A percentile compares a stretch with the other conserved stretches of the same genome.
Conservation (phyloP, 2,113 vertebrate genomes). For the human (Homo sapiens) region DNA sequence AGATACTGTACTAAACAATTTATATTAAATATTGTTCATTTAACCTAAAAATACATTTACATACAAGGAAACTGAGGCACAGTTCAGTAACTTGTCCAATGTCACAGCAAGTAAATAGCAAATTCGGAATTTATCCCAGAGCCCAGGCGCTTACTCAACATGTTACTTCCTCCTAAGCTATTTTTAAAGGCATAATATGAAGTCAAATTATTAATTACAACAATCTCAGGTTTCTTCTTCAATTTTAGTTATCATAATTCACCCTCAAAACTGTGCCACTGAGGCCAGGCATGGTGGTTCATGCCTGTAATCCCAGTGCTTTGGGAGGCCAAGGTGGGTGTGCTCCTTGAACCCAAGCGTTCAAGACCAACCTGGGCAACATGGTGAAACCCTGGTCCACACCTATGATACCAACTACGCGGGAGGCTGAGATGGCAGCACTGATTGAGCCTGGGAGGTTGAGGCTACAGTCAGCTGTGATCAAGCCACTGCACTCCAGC, state of each 20-base stretch:
- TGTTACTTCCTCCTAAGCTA: background rate
- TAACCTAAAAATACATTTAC: background rate
- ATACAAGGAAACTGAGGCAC: background rate
- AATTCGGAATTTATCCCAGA: background rate
- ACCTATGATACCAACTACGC: too few relatives aligned
- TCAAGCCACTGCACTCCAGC: too few relatives aligned
- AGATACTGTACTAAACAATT: background rate
- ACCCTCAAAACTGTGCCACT: background rate
- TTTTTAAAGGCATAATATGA: background rate
- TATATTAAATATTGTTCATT: background rate
- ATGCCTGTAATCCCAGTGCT: too few relatives aligned
- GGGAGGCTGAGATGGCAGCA: too few relatives aligned
- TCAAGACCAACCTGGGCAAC: too few relatives aligned
- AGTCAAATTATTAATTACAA: constrained; percentile 17
- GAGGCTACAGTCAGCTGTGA: too few relatives aligned
- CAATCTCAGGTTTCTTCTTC: constrained; percentile 6
- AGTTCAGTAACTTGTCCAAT: background rate
- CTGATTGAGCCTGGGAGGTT: too few relatives aligned
- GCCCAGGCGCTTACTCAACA: background rate
- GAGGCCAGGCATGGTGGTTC: too few relatives aligned
- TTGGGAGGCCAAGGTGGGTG: too few relatives aligned
- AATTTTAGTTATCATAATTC: constrained; percentile 4
- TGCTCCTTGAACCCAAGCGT: too few relatives aligned
- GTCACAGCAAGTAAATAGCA: background rate
- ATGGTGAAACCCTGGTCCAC: too few relatives aligned